Evolutionary conservation across 2,113 vertebrate genomes (phyloP).

Genomic region (Oreochromis spilurus): DNA sequence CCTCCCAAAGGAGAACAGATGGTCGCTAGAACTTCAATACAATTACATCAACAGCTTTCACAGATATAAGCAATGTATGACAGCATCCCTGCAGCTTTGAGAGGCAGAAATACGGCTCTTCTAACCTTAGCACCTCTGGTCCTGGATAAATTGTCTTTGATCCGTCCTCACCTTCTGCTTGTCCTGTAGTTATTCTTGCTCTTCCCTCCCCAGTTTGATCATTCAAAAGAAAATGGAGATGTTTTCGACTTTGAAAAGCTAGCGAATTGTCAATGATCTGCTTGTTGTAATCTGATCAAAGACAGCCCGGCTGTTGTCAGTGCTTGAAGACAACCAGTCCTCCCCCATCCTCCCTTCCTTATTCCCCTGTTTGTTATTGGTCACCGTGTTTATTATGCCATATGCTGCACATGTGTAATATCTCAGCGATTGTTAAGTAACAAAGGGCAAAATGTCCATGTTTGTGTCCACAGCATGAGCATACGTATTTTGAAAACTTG

Average conservation of each 20-base stretch:
- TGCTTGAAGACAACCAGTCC: constrained; percentile 5
- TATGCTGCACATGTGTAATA: constrained; percentile 23
- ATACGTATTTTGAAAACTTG: constrained; percentile 11
- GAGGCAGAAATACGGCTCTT: constrained; percentile 52
- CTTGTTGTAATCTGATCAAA: constrained; percentile 41
- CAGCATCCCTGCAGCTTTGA: constrained; percentile 55
- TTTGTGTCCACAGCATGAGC: constrained; percentile 25
- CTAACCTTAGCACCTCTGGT: constrained; percentile 57
- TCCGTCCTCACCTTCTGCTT: constrained; percentile 23
- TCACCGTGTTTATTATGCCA: constrained; percentile 49
- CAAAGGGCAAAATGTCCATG: constrained; percentile 17
- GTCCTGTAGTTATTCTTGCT: constrained; percentile 8
- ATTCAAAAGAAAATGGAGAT: not conserved
- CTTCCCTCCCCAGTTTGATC: not conserved
- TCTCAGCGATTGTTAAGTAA: constrained; percentile 46
- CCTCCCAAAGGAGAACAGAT: constrained; percentile 72
- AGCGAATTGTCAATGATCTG: not conserved
- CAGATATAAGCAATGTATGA: constrained; percentile 61
- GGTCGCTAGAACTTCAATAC: constrained; percentile 66
- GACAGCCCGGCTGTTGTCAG: constrained; percentile 22
- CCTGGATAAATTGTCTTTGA: constrained; percentile 40
- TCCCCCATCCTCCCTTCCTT: not conserved
- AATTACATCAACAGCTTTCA: constrained; percentile 72
- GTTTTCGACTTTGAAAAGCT: not conserved
- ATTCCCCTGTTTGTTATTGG: constrained; percentile 31